Base-by-base conservation (phyloP, 92 coral and sea anemone species). In the Umimayanthus kanabou region DNA sequence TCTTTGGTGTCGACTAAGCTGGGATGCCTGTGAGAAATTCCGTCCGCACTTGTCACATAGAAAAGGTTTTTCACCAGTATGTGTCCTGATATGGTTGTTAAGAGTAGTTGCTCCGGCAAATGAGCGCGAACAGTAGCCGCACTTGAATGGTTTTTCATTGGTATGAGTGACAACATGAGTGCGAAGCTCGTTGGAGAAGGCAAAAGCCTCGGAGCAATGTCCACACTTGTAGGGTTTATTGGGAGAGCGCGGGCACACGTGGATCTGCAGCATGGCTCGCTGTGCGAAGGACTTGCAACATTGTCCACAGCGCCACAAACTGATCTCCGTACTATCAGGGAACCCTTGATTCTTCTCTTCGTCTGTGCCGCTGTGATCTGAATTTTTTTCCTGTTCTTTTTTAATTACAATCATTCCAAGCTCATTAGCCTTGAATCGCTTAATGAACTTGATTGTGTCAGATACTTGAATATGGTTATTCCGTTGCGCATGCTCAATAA, bases 61-160 rank as follows among this genome's bases (percentile, higher is more conserved):
- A 90, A 97, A 97, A 30, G 99, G 99, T 87, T 92, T 92, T 87
- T 97, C 99, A 20, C 99, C 99, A 9, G 99, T 97, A 69, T 97
- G 99, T 20, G 98, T 95, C 33, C 99, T 92, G 15, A 97, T 96
- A 85, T 97, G 99, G 71, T 97, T 97, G 80, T 94, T 95, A 9
- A 97, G 94, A 4, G 99, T 97, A 18, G 99, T 97, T 33, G 99
- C 96, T 23, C 99, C 99, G 37, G 97, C 92, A 79, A 97, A 97
- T 18, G 99, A 84, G 76, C 99, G 96, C 79, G 96, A 92, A 82
- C 99, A 97, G 87, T 88, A 97, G 15, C 99, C 99, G 77, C 99
- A 97, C 88, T 92, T 95, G 87, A 97, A 97, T 86, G 98, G 99
- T 88, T 97, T 97, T 85, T 94, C 94, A 45, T 96, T 95, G 65